Conservation (phyloP, 2,888 invertebrate genomes). For the Autographa pulchrina region DNA sequence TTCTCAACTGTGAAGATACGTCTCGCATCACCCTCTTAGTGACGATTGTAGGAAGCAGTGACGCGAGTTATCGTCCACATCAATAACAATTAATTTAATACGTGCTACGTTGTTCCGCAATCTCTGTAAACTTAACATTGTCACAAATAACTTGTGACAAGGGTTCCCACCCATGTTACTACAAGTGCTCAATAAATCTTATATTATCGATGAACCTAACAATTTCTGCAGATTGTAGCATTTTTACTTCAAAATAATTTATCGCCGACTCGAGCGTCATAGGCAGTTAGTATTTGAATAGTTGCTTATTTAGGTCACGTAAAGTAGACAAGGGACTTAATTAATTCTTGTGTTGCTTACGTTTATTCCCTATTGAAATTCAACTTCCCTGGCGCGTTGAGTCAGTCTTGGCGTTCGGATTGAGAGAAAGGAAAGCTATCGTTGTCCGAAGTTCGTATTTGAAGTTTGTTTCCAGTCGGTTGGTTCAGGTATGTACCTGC, state of each 20-base stretch:
- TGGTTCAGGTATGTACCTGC: not conserved
- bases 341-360: slow-evolving; percentile 30
- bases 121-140: slow-evolving; percentile 34
- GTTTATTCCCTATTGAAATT: slow-evolving; percentile 19
- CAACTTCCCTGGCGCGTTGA: not conserved
- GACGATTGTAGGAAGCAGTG: not conserved
- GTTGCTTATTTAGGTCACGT: slow-evolving; percentile 27
- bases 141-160: slow-evolving; percentile 40
- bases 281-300: slow-evolving; percentile 21
- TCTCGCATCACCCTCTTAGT: not conserved
- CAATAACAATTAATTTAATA: slow-evolving; percentile 23
- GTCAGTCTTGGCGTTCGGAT: not conserved
- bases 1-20: not conserved
- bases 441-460: not conserved
- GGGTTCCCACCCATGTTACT: slow-evolving; percentile 31
- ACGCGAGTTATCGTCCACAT: slow-evolving; percentile 23
- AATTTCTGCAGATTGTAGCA: slow-evolving; percentile 24
- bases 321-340: slow-evolving; percentile 28
- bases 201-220: slow-evolving; percentile 12
- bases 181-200: slow-evolving; percentile 33
- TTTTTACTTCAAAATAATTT: slow-evolving; percentile 19
- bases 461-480: not conserved
- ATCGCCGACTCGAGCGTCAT: slow-evolving; percentile 16
- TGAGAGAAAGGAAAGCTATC: not conserved
- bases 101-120: slow-evolving; percentile 20